These are phyloP conservation scores for Dexiosoma caninum DNA, from an alignment of 2,888 invertebrate species.

Conservation along the genomic window DNA sequence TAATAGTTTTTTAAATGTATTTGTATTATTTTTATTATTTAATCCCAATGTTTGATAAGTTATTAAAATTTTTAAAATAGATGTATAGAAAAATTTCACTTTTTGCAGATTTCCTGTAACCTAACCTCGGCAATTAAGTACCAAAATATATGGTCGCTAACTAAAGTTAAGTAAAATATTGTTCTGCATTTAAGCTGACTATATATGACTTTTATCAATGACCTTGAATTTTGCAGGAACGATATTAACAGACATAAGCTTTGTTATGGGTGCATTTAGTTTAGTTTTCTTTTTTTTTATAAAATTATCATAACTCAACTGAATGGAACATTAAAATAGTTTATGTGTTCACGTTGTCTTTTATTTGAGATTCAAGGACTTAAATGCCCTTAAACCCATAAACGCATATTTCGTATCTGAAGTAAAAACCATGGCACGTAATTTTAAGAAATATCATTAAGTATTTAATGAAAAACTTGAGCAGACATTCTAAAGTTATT, in stretches of 20 bases:
- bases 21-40: too few species aligned
- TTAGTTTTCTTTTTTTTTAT: background rate
- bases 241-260: background rate
- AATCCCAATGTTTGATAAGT: too few species aligned
- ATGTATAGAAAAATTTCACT: too few species aligned
- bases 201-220: background rate
- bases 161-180: too few species aligned
- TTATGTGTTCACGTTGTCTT: background rate
- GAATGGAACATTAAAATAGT: background rate
- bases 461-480: background rate
- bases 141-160: too few species aligned
- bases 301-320: conserved; percentile 1
- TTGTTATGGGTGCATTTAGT: background rate
- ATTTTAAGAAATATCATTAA: background rate
- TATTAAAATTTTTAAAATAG: too few species aligned
- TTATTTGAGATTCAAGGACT: conserved; percentile 2
- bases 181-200: background rate
- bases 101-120: too few species aligned
- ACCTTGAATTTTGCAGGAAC: background rate
- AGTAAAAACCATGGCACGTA: background rate
- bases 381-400: background rate
- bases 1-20: too few species aligned
- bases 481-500: background rate
- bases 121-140: too few species aligned
- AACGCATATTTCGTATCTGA: background rate